phyloP scores from a whole-genome alignment of 2,888 invertebrate species.

The Linnaemya vulpina region DNA sequence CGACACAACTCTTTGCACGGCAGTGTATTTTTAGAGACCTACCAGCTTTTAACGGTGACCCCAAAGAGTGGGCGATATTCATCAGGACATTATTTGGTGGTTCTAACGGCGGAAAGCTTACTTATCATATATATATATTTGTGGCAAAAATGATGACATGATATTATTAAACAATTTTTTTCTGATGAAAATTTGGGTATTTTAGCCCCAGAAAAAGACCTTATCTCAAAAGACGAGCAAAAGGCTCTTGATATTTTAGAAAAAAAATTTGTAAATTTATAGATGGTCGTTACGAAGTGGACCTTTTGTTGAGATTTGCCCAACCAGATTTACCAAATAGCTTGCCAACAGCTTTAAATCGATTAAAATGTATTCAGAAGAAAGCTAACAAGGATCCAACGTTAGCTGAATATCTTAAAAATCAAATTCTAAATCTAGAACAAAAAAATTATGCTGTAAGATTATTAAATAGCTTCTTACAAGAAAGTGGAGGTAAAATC shows the following conservation, averaged over 20 bases:
- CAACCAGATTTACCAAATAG: slow-evolving; percentile 43
- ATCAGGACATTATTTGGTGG: slow-evolving; percentile 48
- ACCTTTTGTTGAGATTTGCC: slow-evolving; percentile 53
- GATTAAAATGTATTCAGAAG: slow-evolving; percentile 45
- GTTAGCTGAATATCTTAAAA: slow-evolving; percentile 25
- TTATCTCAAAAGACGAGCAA: slow-evolving; percentile 40
- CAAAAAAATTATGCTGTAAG: slow-evolving; percentile 48
- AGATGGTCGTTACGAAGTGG: no score
- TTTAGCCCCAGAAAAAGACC: neutral
- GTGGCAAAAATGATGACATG: neutral
- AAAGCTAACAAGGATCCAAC: slow-evolving; percentile 13
- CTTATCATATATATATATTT: slow-evolving; percentile 38
- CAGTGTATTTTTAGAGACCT: slow-evolving; percentile 9
- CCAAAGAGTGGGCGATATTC: slow-evolving; percentile 33
- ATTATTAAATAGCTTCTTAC: neutral
- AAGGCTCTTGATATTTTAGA: slow-evolving; percentile 43
- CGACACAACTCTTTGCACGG: neutral
- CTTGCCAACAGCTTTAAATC: slow-evolving; percentile 28
- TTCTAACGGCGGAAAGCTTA: neutral
- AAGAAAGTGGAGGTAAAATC: neutral
- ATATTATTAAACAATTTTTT: slow-evolving; percentile 27
- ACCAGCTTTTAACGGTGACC: slow-evolving; percentile 6
- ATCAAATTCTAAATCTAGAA: slow-evolving; percentile 57
- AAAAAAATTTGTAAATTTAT: no score
- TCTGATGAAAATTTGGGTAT: slow-evolving; percentile 36